Conservation (phyloP, 2,888 invertebrate species). For the Colletes collaris region DNA sequence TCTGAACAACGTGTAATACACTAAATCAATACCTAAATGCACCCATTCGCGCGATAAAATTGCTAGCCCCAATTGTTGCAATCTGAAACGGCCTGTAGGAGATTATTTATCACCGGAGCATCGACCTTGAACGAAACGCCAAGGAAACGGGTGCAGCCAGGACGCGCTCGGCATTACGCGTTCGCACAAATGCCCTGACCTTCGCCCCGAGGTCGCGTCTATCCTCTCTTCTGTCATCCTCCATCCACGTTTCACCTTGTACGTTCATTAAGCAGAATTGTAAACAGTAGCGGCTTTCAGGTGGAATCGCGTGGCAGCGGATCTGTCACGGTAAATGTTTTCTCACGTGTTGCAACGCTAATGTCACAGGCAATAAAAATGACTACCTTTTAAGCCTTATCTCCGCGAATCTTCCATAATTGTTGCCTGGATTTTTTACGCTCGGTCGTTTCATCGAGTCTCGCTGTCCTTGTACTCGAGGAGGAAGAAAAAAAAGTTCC, state of each 20-base stretch:
- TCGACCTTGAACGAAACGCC: slow-evolving; percentile 45
- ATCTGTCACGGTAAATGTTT: slow-evolving; percentile 17
- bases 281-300: slow-evolving; percentile 27
- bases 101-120: neutral
- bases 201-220: slow-evolving; percentile 56
- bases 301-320: slow-evolving; percentile 7
- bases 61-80: no score
- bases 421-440: neutral
- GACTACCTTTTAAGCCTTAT: slow-evolving; percentile 8
- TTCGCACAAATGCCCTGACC: slow-evolving; percentile 54
- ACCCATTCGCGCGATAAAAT: no score
- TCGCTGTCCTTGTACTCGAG: no score
- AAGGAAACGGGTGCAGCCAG: slow-evolving; percentile 52
- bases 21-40: no score
- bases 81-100: no score
- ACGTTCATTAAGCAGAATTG: slow-evolving; percentile 27
- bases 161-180: slow-evolving; percentile 39
- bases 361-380: slow-evolving; percentile 19
- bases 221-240: slow-evolving; percentile 53
- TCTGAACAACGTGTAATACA: no score
- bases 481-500: neutral
- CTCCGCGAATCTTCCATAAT: neutral
- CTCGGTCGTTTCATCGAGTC: neutral
- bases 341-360: slow-evolving; percentile 17
- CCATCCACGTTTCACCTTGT: slow-evolving; percentile 18